These are phyloP conservation scores for Sciaenops ocellatus DNA, from an alignment of 2,797 vertebrate species.

Conservation along the genomic window DNA sequence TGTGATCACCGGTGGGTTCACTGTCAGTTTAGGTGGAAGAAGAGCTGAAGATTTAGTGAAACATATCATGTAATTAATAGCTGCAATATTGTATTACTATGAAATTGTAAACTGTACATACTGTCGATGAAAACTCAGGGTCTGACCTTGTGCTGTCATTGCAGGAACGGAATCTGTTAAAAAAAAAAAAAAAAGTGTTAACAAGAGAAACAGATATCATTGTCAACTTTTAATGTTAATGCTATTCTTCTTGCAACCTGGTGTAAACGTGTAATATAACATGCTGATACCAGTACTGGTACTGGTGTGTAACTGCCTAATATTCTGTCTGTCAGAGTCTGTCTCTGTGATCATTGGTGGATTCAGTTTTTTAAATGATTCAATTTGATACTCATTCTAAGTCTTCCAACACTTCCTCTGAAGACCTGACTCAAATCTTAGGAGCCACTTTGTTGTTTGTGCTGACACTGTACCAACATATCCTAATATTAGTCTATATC, in stretches of 20 bases:
- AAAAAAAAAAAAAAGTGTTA: neutral
- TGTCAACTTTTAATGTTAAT: too few species aligned
- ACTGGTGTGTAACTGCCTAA: neutral
- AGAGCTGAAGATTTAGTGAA: neutral
- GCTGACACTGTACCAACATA: too few species aligned
- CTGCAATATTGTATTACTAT: neutral
- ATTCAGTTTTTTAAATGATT: too few species aligned
- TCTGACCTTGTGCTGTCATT: too few species aligned
- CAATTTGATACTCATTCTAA: too few species aligned
- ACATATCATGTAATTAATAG: neutral
- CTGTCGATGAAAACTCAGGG: too few species aligned
- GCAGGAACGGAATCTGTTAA: slow-evolving; percentile 14
- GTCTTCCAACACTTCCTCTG: too few species aligned
- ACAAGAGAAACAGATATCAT: neutral
- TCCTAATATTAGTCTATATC: too few species aligned
- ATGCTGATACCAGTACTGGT: neutral
- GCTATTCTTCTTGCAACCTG: neutral
- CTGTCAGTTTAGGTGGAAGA: neutral
- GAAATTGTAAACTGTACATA: neutral
- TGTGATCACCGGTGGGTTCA: neutral
- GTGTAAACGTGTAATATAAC: neutral
- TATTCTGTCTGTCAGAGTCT: too few species aligned
- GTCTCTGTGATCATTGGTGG: too few species aligned
- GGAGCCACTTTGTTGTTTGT: too few species aligned
- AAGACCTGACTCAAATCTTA: too few species aligned